These are phyloP conservation scores for Vicugna pacos DNA, from an alignment of 2,113 vertebrate species.

Conservation along the genomic window DNA sequence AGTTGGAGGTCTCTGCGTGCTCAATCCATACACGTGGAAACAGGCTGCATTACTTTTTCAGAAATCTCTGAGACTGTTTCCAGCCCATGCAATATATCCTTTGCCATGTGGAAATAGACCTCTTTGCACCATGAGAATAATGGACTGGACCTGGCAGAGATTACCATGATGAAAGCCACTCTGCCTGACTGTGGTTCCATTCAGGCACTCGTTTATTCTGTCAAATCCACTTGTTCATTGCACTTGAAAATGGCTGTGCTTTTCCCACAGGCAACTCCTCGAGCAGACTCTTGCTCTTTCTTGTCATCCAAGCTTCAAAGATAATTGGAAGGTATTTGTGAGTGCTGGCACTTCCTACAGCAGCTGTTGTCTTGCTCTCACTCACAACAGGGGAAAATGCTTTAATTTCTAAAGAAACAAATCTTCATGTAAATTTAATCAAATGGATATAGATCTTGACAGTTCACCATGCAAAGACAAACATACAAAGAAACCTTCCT, in stretches of 20 bases:
- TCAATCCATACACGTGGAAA: background rate
- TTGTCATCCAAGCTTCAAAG: slow-evolving; percentile 45
- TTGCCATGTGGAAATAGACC: background rate
- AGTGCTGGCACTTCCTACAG: slow-evolving; percentile 36
- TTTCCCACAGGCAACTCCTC: slow-evolving; percentile 39
- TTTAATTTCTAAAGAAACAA: slow-evolving; percentile 53
- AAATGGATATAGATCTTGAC: background rate
- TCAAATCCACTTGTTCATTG: background rate
- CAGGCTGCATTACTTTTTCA: background rate
- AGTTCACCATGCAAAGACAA: background rate
- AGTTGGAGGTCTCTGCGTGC: background rate
- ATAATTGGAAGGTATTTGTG: slow-evolving; percentile 52
- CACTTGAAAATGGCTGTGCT: slow-evolving; percentile 52
- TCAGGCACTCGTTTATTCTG: background rate
- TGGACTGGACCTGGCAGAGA: slow-evolving; percentile 8
- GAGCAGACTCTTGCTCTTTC: background rate
- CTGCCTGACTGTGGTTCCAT: background rate
- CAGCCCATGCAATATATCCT: background rate
- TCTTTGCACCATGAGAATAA: background rate
- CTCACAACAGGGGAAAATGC: background rate
- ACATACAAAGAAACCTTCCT: background rate
- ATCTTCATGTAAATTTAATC: background rate
- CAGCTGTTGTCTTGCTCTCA: slow-evolving; percentile 39
- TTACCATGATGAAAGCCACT: background rate
- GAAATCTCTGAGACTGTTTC: background rate